These are phyloP conservation scores for Nysson spinosus DNA, from an alignment of 2,888 invertebrate genomes.

Conservation along the genomic window DNA sequence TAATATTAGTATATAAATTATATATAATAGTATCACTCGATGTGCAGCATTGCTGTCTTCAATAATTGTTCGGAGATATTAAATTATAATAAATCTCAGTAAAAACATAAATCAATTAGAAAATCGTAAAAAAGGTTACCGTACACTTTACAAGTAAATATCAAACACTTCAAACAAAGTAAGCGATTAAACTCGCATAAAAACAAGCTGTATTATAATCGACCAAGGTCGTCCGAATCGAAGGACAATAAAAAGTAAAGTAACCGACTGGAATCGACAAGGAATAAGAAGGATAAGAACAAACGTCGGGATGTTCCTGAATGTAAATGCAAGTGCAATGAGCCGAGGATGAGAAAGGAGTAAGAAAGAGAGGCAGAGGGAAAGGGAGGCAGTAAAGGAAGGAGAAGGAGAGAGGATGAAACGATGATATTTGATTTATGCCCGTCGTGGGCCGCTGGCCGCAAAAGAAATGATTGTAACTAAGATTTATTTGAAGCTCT, in stretches of 20 bases:
- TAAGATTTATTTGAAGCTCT: conserved; percentile 74
- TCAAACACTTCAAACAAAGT: too few relatives aligned
- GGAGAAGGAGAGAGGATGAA: conserved; percentile 46
- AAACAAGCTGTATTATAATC: too few relatives aligned
- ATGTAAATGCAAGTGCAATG: conserved; percentile 56
- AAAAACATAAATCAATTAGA: too few relatives aligned
- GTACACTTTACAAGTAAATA: too few relatives aligned
- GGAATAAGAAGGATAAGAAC: not conserved
- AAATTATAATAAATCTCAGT: too few relatives aligned
- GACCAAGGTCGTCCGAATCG: conserved; percentile 1
- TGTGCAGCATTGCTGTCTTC: too few relatives aligned
- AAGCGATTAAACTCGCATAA: too few relatives aligned
- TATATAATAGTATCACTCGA: too few relatives aligned
- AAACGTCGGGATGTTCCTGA: conserved; percentile 29
- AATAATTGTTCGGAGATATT: too few relatives aligned
- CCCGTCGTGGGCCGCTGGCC: conserved; percentile 67
- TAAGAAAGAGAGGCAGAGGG: conserved; percentile 1
- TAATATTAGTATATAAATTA: too few relatives aligned
- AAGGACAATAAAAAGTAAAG: conserved; percentile 3
- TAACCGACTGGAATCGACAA: not conserved
- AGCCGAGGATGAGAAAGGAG: conserved; percentile 36
- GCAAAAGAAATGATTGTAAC: conserved; percentile 73
- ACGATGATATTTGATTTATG: conserved; percentile 73
- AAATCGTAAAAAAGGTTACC: too few relatives aligned
- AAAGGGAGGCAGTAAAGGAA: conserved; percentile 10